Conservation (phyloP, 2,888 invertebrate species). For the Eilema depressum region DNA sequence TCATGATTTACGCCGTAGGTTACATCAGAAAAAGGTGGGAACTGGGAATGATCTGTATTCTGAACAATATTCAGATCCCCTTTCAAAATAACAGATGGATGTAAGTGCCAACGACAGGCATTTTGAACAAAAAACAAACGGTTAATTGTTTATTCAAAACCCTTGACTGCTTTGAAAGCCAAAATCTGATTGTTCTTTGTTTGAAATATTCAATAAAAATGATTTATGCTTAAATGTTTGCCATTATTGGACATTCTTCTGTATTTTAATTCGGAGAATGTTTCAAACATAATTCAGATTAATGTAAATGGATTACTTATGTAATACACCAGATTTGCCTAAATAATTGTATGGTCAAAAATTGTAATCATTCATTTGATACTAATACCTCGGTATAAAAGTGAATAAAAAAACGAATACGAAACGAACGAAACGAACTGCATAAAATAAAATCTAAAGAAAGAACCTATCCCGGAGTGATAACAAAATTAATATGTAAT, state of each 20-base stretch:
- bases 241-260: not conserved
- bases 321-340: no score
- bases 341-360: no score
- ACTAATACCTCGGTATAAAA: no score
- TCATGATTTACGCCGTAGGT: not conserved
- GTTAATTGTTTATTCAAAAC: constrained; percentile 7
- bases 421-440: no score
- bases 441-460: no score
- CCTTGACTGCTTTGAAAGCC: not conserved
- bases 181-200: constrained; percentile 5
- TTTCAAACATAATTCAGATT: not conserved
- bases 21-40: not conserved
- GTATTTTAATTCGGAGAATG: not conserved
- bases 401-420: no score
- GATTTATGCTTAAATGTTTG: not conserved
- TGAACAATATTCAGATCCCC: not conserved
- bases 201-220: constrained; percentile 6
- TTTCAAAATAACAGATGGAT: constrained; percentile 3
- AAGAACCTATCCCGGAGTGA: no score
- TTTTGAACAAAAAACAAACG: constrained; percentile 7
- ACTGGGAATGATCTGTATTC: not conserved
- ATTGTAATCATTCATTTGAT: no score
- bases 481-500: no score
- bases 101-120: constrained; percentile 1
- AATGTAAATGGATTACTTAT: not conserved